Percentiles rank a stretch among this genome's conserved stretches.
Conservation (phyloP, 2,797 vertebrate species). For the Mus spretus region DNA sequence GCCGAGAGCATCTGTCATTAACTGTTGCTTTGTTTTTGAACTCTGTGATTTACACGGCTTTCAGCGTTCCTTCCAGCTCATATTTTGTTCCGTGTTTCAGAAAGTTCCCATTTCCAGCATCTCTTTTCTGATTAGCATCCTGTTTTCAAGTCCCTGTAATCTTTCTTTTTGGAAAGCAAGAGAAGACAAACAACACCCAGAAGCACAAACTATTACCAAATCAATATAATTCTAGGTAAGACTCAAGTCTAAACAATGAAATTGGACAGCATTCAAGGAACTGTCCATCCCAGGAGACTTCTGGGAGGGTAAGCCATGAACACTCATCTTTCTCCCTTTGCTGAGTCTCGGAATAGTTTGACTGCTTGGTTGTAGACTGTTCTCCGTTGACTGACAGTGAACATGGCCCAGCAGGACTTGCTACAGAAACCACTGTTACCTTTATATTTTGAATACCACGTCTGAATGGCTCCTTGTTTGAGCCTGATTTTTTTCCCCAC, state of each 20-base stretch:
- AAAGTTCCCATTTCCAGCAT: slow-evolving; percentile 9
- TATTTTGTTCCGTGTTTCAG: slow-evolving; percentile 30
- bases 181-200: slow-evolving; percentile 57
- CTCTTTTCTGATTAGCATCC: slow-evolving; percentile 48
- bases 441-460: neutral
- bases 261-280: slow-evolving; percentile 26
- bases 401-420: neutral
- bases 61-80: neutral
- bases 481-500: slow-evolving; percentile 48
- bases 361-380: neutral
- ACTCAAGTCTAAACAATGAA: slow-evolving; percentile 30
- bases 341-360: slow-evolving; percentile 40
- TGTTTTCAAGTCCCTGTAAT: slow-evolving; percentile 35
- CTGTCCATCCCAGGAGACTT: neutral
- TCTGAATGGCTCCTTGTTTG: slow-evolving; percentile 78
- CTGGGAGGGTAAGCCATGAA: neutral
- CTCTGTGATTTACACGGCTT: neutral
- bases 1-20: neutral
- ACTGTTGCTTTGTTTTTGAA: slow-evolving; percentile 12
- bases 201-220: slow-evolving; percentile 15
- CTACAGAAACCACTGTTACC: slow-evolving; percentile 66
- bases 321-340: neutral
- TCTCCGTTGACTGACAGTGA: slow-evolving; percentile 40
- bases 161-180: slow-evolving; percentile 27
- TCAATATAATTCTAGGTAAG: slow-evolving; percentile 56